Percentiles rank a stretch among this genome's conserved stretches.
phyloP scores from a whole-genome alignment of 2,113 vertebrate species.

The Malurus cyaneus region DNA sequence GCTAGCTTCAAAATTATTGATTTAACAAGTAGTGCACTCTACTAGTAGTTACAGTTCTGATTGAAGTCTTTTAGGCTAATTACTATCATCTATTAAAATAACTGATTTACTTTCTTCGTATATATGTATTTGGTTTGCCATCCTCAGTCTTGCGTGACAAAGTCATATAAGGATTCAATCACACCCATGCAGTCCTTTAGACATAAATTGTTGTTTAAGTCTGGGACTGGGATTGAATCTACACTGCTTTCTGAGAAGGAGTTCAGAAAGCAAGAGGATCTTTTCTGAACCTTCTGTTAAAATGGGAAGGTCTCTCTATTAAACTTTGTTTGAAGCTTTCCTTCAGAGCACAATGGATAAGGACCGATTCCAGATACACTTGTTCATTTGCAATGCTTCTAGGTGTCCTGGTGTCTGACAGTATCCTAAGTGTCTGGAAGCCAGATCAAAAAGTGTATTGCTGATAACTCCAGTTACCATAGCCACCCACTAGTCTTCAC shows the following conservation, averaged over 20 bases:
- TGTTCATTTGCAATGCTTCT: not conserved
- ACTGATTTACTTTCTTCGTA: not conserved
- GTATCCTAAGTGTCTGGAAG: not conserved
- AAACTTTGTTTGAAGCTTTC: not conserved
- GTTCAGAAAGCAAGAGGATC: not conserved
- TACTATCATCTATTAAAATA: not conserved
- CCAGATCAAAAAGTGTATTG: not conserved
- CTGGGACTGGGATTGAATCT: not conserved
- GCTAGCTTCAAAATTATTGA: not conserved
- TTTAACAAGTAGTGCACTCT: not conserved
- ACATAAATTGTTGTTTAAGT: not conserved
- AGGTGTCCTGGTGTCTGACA: too few relatives aligned
- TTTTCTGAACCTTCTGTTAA: not conserved
- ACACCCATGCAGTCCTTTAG: not conserved
- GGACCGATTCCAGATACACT: not conserved
- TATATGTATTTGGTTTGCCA: not conserved
- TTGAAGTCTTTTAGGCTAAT: not conserved
- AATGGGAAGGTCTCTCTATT: not conserved
- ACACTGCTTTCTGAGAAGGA: not conserved
- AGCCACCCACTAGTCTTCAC: not conserved
- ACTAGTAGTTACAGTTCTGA: not conserved
- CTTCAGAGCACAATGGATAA: fast-evolving
- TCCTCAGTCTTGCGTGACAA: not conserved
- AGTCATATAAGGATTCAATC: not conserved
- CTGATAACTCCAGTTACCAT: not conserved